Percentiles rank a stretch among this genome's conserved stretches.
Evolutionary conservation across 2,113 vertebrate species (phyloP).

Genomic region (Ochotona curzoniae): DNA sequence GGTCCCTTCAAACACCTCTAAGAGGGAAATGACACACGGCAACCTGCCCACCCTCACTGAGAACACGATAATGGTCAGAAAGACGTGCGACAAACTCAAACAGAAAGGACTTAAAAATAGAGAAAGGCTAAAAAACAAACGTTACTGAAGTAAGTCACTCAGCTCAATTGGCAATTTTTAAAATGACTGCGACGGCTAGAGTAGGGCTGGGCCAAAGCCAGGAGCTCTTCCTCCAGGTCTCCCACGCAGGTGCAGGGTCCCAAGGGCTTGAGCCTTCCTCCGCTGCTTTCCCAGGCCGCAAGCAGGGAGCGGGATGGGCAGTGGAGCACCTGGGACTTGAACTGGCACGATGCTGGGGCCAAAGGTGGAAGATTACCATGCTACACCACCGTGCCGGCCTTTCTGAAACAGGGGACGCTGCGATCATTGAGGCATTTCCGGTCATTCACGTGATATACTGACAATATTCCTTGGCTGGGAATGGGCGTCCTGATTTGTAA

Average conservation of each 20-base stretch:
- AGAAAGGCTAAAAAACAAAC: conserved; percentile 30
- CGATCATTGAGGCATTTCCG: background rate
- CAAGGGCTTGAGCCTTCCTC: too few species aligned
- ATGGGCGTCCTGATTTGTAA: background rate
- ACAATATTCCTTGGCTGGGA: conserved; percentile 1
- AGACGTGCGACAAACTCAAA: conserved; percentile 5
- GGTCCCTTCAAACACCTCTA: conserved; percentile 2
- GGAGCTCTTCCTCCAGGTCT: too few species aligned
- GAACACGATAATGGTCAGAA: background rate
- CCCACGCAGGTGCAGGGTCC: too few species aligned
- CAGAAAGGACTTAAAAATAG: conserved; percentile 6
- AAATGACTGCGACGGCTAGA: background rate
- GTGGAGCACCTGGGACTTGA: too few species aligned
- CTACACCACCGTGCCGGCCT: background rate
- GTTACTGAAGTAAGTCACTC: conserved; percentile 8
- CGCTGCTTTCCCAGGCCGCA: too few species aligned
- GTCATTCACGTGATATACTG: background rate
- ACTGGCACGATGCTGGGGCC: too few species aligned
- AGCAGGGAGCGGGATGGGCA: too few species aligned
- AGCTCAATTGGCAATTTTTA: conserved; percentile 36
- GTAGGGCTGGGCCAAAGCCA: too few species aligned
- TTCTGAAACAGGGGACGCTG: background rate
- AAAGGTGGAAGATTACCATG: too few species aligned
- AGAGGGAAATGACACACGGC: conserved; percentile 21
- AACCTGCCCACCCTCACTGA: conserved; percentile 36